These are phyloP conservation scores for Tiphia femorata DNA, from an alignment of 2,888 invertebrate species.

Conservation along the genomic window DNA sequence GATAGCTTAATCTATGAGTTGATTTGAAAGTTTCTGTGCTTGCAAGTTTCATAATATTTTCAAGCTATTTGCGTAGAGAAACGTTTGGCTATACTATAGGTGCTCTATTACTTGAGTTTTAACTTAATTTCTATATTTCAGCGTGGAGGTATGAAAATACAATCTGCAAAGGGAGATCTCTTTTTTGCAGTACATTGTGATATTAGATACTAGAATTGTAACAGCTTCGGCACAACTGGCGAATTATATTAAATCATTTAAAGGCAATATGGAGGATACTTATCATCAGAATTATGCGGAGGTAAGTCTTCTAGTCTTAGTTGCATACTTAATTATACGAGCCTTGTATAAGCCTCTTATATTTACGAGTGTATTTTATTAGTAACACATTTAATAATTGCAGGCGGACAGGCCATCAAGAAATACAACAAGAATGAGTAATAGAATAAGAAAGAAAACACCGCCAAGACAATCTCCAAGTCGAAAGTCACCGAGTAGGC, in stretches of 20 bases:
- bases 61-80: too few relatives aligned
- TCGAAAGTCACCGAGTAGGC: slow-evolving; percentile 32
- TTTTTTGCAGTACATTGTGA: too few relatives aligned
- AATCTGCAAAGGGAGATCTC: too few relatives aligned
- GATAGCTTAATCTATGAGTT: slow-evolving; percentile 22
- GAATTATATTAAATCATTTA: background rate
- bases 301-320: slow-evolving; percentile 46
- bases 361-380: too few relatives aligned
- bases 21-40: slow-evolving; percentile 17
- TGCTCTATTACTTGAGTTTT: too few relatives aligned
- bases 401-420: slow-evolving; percentile 54
- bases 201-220: background rate
- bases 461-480: slow-evolving; percentile 52
- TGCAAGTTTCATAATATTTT: background rate
- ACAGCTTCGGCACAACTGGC: background rate
- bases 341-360: too few relatives aligned
- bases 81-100: too few relatives aligned
- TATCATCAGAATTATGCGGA: slow-evolving; percentile 50
- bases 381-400: too few relatives aligned
- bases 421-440: slow-evolving; percentile 45
- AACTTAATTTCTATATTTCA: too few relatives aligned
- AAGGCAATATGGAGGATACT: slow-evolving; percentile 51
- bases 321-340: background rate
- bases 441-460: slow-evolving; percentile 43
- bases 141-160: too few relatives aligned